A percentile compares a stretch with the other conserved stretches of the same genome.
These are phyloP conservation scores for Drosophila obscura DNA, from an alignment of 1,140 invertebrate genomes.

Conservation along the genomic window DNA sequence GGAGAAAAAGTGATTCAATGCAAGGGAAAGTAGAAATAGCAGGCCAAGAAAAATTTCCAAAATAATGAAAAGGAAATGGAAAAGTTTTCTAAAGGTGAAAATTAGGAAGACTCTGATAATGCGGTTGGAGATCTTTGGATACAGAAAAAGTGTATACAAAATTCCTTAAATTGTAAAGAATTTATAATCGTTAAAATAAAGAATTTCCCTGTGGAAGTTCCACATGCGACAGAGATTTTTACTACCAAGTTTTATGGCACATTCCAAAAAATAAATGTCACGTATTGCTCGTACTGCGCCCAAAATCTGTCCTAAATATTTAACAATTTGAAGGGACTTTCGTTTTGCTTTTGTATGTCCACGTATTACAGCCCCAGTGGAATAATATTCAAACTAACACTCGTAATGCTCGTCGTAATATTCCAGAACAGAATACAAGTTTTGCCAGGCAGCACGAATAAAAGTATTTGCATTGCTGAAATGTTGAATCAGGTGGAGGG, in stretches of 20 bases:
- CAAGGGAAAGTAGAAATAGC: slow-evolving; percentile 8
- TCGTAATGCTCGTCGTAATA: slow-evolving; percentile 1
- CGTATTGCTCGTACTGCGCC: slow-evolving; percentile 12
- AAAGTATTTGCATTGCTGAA: slow-evolving; percentile 17
- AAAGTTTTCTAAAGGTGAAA: not conserved
- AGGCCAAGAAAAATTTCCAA: not conserved
- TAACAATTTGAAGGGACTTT: slow-evolving; percentile 11
- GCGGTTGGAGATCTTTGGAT: no score
- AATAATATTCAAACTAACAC: not conserved
- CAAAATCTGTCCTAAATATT: slow-evolving; percentile 23
- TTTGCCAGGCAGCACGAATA: not conserved
- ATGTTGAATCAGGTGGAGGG: slow-evolving; percentile 45
- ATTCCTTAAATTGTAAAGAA: not conserved
- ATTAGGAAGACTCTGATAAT: no score
- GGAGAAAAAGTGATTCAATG: not conserved
- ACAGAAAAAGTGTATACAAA: no score
- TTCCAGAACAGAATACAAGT: not conserved
- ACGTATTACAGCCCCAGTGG: slow-evolving; percentile 5
- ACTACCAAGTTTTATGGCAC: not conserved
- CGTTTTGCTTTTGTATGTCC: slow-evolving; percentile 11
- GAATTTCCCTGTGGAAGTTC: slow-evolving; percentile 3
- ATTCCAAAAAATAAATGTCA: slow-evolving; percentile 20
- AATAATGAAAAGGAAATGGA: not conserved
- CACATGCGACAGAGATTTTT: not conserved
- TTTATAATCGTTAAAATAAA: not conserved